Evolutionary conservation across 2,113 vertebrate species (phyloP), one percentile per base, ranked within the genome.

Genomic region (Sebastes schlegelii): DNA sequence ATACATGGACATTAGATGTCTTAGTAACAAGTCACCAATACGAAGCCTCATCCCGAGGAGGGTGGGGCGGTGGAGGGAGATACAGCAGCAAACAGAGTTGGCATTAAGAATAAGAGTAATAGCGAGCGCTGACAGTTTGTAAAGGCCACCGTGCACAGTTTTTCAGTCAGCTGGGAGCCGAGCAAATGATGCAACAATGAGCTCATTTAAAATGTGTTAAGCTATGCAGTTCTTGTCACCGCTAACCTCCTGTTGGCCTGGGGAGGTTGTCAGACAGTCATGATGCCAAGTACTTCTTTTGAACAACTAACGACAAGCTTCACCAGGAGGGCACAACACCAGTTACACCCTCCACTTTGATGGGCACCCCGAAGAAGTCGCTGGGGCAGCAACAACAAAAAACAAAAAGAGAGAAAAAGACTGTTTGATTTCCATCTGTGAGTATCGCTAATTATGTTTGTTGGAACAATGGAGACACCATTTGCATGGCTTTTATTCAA

Each of bases 181-280:
- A 49, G 21, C 43, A 48, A 65, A 65, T 76, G 61, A 65, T 54
- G 48, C 51, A 77, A 77, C 42, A 3, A 26, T 66, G n/a, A 17
- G 52, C 21, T 21, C 11, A 63, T 43, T 60, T 40, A 2, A 34
- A 40, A 52, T 75, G 13, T 64, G 17, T 21, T 63, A 11, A 43
- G 26, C 23, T 10, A 1, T 55, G 64, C 45, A 42, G 43, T 10
- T 68, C 12, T 43, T 42, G 19, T 51, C 26, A 21, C 7, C 9
- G 63, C 19, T 51, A 49, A 49, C 54, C 26, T 6, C 6, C 58
- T 16, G 16, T 6, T 21, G 17, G 46, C 26, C 46, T 63, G 45
- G 6, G 11, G 72, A 48, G 43, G 55, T 11, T 61, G 13, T 2
- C 26, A 60, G 42, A 58, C 54, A 58, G 17, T 62, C 48, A 62